phyloP scores from a whole-genome alignment of 2,888 invertebrate genomes.

The Cabera pusaria region DNA sequence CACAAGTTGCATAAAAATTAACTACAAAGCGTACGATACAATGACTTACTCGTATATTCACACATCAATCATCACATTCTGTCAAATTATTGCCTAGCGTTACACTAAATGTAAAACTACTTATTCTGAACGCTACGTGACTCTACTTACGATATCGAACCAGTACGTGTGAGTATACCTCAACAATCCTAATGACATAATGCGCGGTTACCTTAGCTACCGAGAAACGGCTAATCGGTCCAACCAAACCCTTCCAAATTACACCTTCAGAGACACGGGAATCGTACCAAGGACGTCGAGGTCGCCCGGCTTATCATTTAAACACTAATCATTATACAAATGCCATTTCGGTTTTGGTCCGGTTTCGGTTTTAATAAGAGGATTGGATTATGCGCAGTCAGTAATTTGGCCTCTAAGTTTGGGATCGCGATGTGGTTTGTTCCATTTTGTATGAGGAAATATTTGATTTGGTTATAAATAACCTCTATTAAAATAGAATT shows the following conservation, averaged over 20 bases:
- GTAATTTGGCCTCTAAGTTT: constrained; percentile 63
- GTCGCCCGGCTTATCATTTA: constrained; percentile 79
- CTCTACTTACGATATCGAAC: constrained; percentile 35
- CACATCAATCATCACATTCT: no score
- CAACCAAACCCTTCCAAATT: constrained; percentile 76
- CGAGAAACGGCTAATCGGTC: constrained; percentile 79
- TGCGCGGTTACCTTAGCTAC: constrained; percentile 66
- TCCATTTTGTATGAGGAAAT: constrained; percentile 34
- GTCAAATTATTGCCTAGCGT: no score
- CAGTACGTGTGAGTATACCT: constrained; percentile 44
- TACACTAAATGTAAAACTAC: no score
- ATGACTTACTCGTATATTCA: no score
- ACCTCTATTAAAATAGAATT: no score
- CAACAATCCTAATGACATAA: constrained; percentile 73
- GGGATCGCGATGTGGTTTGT: constrained; percentile 47
- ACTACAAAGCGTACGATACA: no score
- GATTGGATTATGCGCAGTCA: constrained; percentile 57
- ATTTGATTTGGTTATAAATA: constrained; percentile 10
- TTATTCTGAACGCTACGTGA: no score
- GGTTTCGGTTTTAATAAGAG: constrained; percentile 64
- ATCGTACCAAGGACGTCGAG: constrained; percentile 76
- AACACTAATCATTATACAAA: constrained; percentile 76
- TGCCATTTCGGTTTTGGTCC: constrained; percentile 75
- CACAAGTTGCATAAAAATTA: no score
- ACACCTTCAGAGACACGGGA: constrained; percentile 79